These are phyloP conservation scores for Saturnia pavonia DNA, from an alignment of 2,888 invertebrate genomes.

Conservation along the genomic window DNA sequence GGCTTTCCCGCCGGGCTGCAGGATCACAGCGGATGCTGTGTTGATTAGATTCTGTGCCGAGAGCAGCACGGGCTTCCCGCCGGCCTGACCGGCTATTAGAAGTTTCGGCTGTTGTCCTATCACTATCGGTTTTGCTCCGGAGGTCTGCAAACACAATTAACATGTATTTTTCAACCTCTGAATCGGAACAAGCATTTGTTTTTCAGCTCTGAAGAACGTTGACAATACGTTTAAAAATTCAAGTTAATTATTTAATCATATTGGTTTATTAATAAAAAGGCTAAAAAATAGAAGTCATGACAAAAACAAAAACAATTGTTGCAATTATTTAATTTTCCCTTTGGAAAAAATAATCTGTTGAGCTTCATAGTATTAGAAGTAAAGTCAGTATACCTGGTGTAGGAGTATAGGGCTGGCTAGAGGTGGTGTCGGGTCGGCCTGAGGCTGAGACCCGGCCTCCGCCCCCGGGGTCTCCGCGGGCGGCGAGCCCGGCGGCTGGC, in stretches of 20 bases:
- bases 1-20: conserved; percentile 78
- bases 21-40: conserved; percentile 63
- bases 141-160: conserved; percentile 43
- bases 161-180: too few species aligned
- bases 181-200: too few species aligned
- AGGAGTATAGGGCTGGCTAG: conserved; percentile 40
- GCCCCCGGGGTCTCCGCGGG: neutral
- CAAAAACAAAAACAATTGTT: too few species aligned
- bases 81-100: conserved; percentile 62
- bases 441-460: conserved; percentile 23
- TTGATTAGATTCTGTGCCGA: conserved; percentile 70
- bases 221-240: too few species aligned
- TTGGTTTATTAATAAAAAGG: too few species aligned
- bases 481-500: too few species aligned
- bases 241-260: too few species aligned
- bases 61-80: conserved; percentile 68
- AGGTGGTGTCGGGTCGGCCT: conserved; percentile 28
- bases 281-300: too few species aligned
- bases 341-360: too few species aligned
- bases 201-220: too few species aligned
- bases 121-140: conserved; percentile 73
- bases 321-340: too few species aligned
- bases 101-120: conserved; percentile 69
- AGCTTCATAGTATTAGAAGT: too few species aligned
- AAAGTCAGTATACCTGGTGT: conserved; percentile 35